phyloP scores from a whole-genome alignment of 2,113 vertebrate species.

The Cisticola juncidis region DNA sequence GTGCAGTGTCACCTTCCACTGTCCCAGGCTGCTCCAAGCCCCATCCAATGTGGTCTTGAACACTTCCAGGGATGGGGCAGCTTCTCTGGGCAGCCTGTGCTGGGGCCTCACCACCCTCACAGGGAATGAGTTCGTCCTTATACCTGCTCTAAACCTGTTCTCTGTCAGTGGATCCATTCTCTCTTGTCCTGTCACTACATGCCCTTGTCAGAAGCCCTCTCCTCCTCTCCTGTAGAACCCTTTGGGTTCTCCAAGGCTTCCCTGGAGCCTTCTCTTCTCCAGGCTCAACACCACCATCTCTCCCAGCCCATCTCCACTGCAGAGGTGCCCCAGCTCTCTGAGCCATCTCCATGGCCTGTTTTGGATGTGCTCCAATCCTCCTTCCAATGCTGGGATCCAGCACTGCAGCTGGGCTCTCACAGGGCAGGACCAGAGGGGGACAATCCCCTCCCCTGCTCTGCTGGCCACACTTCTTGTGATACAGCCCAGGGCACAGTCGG shows the following conservation, averaged over 20 bases:
- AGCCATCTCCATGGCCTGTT: accelerated
- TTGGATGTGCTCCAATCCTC: neutral
- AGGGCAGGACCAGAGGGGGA: neutral
- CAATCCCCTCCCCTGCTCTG: neutral
- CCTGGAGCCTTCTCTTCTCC: neutral
- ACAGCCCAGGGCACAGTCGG: neutral
- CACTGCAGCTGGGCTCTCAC: neutral
- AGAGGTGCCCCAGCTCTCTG: neutral
- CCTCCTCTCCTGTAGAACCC: neutral
- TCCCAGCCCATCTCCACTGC: neutral
- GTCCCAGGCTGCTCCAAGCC: accelerated
- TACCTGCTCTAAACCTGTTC: no score
- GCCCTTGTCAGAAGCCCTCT: neutral
- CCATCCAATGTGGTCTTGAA: neutral
- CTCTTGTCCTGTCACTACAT: neutral
- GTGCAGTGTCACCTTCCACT: neutral
- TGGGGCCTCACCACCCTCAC: neutral
- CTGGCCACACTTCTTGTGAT: neutral
- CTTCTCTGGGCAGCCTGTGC: neutral
- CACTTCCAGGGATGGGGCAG: neutral
- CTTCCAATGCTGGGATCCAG: accelerated
- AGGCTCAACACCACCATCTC: neutral
- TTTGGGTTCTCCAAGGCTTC: neutral
- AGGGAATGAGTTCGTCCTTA: neutral
- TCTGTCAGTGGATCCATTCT: neutral